A percentile compares a stretch with the other conserved stretches of the same genome.
Evolutionary conservation across 2,888 invertebrate genomes (phyloP).

Genomic region (Campopleginae sp.): DNA sequence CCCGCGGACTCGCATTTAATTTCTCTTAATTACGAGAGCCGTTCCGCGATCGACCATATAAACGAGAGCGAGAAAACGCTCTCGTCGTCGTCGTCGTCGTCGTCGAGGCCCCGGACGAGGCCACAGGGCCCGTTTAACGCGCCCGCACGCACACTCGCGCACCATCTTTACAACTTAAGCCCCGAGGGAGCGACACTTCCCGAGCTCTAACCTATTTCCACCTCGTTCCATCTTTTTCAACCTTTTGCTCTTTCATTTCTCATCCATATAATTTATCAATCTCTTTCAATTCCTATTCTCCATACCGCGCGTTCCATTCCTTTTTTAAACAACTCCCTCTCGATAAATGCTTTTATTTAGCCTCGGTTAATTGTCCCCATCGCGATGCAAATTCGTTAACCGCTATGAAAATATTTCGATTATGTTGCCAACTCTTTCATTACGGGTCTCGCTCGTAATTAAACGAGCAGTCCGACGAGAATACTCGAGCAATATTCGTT

Average conservation of each 20-base stretch:
- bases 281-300: not conserved
- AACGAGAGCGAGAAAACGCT: conserved; percentile 61
- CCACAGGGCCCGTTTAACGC: conserved; percentile 60
- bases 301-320: no score
- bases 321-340: not conserved
- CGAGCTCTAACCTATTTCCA: conserved; percentile 30
- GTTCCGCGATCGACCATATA: conserved; percentile 57
- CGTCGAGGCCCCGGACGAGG: conserved; percentile 28
- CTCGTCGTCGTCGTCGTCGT: no score
- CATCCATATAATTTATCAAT: not conserved
- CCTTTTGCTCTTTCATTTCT: not conserved
- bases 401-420: not conserved
- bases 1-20: conserved; percentile 61
- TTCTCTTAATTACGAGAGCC: conserved; percentile 64
- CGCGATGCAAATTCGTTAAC: not conserved
- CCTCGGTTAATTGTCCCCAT: not conserved
- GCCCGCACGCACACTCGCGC: not conserved
- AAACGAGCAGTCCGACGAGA: not conserved
- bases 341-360: not conserved
- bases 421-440: not conserved
- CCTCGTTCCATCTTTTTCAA: conserved; percentile 2
- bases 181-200: conserved; percentile 54
- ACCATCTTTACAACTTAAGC: conserved; percentile 23
- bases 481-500: not conserved
- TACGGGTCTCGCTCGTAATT: not conserved